phyloP scores from a whole-genome alignment of 2,888 invertebrate genomes.

The Aspidiotus destructor region DNA sequence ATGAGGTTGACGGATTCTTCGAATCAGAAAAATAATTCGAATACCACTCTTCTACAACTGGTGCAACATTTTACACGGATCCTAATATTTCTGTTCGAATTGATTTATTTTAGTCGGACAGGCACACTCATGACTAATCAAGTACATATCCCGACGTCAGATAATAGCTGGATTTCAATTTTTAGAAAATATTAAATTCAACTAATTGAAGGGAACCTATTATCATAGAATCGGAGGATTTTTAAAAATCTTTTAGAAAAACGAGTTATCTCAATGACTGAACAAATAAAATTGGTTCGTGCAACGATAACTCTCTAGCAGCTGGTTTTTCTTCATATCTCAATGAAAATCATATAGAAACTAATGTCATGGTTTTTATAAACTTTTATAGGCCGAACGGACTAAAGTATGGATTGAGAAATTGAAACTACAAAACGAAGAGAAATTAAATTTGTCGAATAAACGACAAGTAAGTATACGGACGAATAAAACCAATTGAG shows the following conservation, averaged over 20 bases:
- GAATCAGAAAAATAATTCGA: slow-evolving; percentile 9
- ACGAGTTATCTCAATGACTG: too few relatives aligned
- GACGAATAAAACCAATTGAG: background rate
- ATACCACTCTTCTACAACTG: background rate
- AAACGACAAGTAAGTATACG: slow-evolving; percentile 15
- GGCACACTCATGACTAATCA: slow-evolving; percentile 22
- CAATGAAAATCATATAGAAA: too few relatives aligned
- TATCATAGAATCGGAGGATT: too few relatives aligned
- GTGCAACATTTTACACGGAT: slow-evolving; percentile 1
- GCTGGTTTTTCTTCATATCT: too few relatives aligned
- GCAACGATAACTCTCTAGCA: too few relatives aligned
- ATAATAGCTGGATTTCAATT: too few relatives aligned
- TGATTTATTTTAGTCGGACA: slow-evolving; percentile 13
- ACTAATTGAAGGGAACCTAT: too few relatives aligned
- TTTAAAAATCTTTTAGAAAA: too few relatives aligned
- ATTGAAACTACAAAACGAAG: slow-evolving; percentile 11
- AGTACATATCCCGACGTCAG: slow-evolving; percentile 7
- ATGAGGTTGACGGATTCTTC: slow-evolving; percentile 19
- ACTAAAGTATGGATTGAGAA: slow-evolving; percentile 25
- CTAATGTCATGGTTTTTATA: too few relatives aligned
- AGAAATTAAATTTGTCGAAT: background rate
- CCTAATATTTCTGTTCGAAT: slow-evolving; percentile 9
- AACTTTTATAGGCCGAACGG: slow-evolving; percentile 8
- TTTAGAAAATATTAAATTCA: too few relatives aligned
- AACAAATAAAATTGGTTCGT: too few relatives aligned